Percentiles rank a stretch among this genome's conserved stretches.
Evolutionary conservation across 2,113 vertebrate genomes (phyloP).

Genomic region (Heptranchias perlo): DNA sequence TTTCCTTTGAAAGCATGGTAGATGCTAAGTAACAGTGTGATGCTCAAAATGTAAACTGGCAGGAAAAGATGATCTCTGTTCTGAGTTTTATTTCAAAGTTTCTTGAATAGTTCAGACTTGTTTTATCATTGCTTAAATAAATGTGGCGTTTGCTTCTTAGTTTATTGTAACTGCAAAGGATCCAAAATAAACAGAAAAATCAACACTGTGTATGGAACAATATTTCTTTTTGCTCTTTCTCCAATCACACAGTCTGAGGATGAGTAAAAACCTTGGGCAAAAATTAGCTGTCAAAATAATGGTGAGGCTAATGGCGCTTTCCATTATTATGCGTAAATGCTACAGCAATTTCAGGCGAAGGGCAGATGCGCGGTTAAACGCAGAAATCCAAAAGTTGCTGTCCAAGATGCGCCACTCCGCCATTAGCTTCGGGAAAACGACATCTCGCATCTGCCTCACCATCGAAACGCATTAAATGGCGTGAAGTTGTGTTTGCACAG

Average conservation of each 20-base stretch:
- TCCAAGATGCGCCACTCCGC: no score
- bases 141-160: not conserved
- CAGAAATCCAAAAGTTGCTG: no score
- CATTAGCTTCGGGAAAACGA: no score
- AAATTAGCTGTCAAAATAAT: no score
- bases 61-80: not conserved
- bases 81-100: not conserved
- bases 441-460: no score
- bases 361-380: no score
- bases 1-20: not conserved
- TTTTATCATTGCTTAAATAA: constrained; percentile 17
- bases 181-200: not conserved
- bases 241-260: not conserved
- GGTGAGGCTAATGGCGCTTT: no score
- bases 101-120: not conserved
- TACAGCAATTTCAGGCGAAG: no score
- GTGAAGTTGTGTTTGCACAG: no score
- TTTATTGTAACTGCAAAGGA: not conserved
- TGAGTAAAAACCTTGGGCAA: not conserved
- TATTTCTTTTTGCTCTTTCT: not conserved
- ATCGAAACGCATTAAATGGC: no score
- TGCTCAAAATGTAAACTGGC: not conserved
- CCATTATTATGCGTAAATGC: no score
- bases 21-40: not conserved
- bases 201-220: not conserved